These are phyloP conservation scores for Misgurnus anguillicaudatus DNA, from an alignment of 2,113 vertebrate species.

Conservation along the genomic window DNA sequence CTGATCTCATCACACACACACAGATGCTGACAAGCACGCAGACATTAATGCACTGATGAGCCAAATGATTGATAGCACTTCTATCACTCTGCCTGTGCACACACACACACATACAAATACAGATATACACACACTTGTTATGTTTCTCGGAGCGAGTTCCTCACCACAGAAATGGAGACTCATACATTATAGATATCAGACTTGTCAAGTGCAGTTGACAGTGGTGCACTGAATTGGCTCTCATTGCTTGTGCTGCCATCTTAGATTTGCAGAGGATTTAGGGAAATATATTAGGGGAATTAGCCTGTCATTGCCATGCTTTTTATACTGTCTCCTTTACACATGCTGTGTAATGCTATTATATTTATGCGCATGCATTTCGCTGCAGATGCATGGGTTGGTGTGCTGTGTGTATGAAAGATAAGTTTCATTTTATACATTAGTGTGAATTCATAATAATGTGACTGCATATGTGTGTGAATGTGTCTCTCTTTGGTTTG, in stretches of 20 bases:
- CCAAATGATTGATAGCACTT: constrained; percentile 48
- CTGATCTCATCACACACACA: constrained; percentile 35
- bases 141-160: constrained; percentile 24
- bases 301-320: constrained; percentile 10
- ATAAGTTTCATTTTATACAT: neutral
- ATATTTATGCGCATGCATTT: neutral
- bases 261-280: constrained; percentile 26
- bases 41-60: constrained; percentile 52
- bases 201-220: constrained; percentile 48
- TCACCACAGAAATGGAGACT: constrained; percentile 22
- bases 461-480: neutral
- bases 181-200: constrained; percentile 50
- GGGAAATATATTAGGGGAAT: constrained; percentile 33
- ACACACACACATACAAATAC: constrained; percentile 24
- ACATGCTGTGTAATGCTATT: constrained; percentile 3
- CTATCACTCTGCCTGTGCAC: constrained; percentile 35
- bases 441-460: neutral
- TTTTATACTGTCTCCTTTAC: neutral
- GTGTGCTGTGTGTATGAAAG: neutral
- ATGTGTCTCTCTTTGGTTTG: neutral
- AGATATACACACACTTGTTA: neutral
- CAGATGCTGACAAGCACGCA: constrained; percentile 26
- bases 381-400: too few species aligned
- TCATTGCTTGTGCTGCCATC: constrained; percentile 31
- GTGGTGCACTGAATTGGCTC: constrained; percentile 32